Evolutionary conservation across 2,113 vertebrate species (phyloP).

Genomic region (Sterrhoptilus dennistouni): DNA sequence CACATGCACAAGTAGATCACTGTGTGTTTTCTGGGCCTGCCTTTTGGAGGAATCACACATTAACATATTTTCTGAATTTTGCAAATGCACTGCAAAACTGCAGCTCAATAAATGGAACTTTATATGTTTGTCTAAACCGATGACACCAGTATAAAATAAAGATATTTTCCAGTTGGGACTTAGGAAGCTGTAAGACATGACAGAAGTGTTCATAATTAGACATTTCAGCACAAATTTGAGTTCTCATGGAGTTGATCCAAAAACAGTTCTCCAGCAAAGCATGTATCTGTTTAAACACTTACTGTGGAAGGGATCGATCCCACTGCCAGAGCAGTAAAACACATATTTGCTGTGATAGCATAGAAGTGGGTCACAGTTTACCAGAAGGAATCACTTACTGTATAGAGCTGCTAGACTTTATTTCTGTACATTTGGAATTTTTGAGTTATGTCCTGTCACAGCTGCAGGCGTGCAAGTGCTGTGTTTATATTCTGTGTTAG

Average conservation of each 20-base stretch:
- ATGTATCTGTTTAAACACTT: background rate
- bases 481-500: background rate
- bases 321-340: background rate
- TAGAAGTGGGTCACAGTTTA: background rate
- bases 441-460: background rate
- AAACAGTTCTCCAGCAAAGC: background rate
- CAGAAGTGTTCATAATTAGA: background rate
- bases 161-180: conserved; percentile 24
- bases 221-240: background rate
- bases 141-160: background rate
- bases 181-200: background rate
- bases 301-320: background rate
- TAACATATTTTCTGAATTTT: conserved; percentile 4
- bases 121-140: background rate
- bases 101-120: conserved; percentile 6
- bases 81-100: background rate
- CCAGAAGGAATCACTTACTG: background rate
- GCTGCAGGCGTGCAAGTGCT: background rate
- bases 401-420: background rate
- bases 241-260: background rate
- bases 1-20: conserved; percentile 28
- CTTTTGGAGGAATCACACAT: background rate
- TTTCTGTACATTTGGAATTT: background rate
- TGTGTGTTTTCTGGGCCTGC: background rate
- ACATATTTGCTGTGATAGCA: background rate